Base-by-base conservation (phyloP, 1,140 invertebrate genomes). In the Drosophila biarmipes region DNA sequence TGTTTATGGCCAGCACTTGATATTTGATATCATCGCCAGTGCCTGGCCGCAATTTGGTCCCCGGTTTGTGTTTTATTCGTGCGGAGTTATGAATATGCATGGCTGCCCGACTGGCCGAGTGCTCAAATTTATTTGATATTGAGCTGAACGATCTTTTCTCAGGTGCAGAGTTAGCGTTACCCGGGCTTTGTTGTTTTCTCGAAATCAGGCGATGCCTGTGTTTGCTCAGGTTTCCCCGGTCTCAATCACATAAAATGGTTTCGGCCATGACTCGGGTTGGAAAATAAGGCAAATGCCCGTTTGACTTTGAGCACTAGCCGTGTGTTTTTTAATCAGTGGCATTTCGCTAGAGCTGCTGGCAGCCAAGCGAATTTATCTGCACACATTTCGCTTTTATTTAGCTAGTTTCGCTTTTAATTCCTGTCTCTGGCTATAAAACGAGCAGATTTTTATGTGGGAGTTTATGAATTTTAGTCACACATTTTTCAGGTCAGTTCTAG, bases 1-100 rank as follows among this genome's bases (percentile, higher is more conserved):
- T 87, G 82, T 87, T 87, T 87, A 87, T 87, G 82, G 82, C 62
- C 78, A 68, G 66, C 78, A 87, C 81, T 86, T 87, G 78, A 86
- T 87, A 87, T 71, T 86, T 72, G 80, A 85, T 85, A 85, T 86
- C 81, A 81, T 86, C 68, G 80, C 63, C 63, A 67, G 49, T 46
- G 45, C 45, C 45, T 46, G 56, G 45, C 73, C 40, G 40, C 55
- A 52, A 17, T 52, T 38, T 46, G 38, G 56, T 43, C 27, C 17
- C 59, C 31, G 17, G 38, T 17, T 19, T 75, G 55, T 46, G 56
- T 56, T 76, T 68, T 37, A 75, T 84, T 82, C 57, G 80, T 82
- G 80, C 46, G 54, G 42, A 61, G 74, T 80, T 86, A 80, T 85
- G 80, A 85, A 84, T 84, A 85, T 86, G 80, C 57, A 76, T 78